Evolutionary conservation across 53 echinoderm and acorn worm genomes (phyloP).

Genomic region (Mesocentrotus franciscanus): DNA sequence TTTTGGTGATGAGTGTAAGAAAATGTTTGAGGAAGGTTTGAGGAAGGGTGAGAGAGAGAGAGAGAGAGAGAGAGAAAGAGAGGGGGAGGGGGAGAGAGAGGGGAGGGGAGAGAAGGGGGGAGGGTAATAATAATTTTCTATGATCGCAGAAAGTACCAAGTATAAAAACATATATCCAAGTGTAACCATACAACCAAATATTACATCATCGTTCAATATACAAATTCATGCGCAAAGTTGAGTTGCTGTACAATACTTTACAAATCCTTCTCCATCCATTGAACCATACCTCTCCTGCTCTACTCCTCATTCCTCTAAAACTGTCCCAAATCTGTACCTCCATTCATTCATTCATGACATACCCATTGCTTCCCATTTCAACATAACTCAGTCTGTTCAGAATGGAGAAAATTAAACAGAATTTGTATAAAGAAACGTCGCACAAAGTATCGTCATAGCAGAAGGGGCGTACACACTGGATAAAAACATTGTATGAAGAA

Average conservation of each 20-base stretch:
- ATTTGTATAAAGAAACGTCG: no score
- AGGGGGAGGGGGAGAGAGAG: background rate
- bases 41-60: background rate
- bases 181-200: background rate
- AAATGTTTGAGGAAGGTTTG: no score
- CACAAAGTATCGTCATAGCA: no score
- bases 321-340: background rate
- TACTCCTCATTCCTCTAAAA: background rate
- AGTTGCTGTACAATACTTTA: slow-evolving; percentile 69
- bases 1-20: background rate
- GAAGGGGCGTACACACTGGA: no score
- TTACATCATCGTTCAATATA: slow-evolving; percentile 41
- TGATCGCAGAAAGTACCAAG: background rate
- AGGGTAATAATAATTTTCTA: background rate
- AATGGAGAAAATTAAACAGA: no score
- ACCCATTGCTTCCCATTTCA: background rate
- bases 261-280: slow-evolving; percentile 27
- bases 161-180: background rate
- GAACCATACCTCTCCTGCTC: background rate
- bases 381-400: background rate
- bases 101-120: background rate
- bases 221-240: slow-evolving; percentile 58
- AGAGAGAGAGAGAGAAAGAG: background rate
- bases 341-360: background rate
- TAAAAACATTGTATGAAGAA: no score